Percentiles rank a stretch among this genome's conserved stretches.
phyloP scores from a whole-genome alignment of 2,113 vertebrate species.

The Setophaga petechia region DNA sequence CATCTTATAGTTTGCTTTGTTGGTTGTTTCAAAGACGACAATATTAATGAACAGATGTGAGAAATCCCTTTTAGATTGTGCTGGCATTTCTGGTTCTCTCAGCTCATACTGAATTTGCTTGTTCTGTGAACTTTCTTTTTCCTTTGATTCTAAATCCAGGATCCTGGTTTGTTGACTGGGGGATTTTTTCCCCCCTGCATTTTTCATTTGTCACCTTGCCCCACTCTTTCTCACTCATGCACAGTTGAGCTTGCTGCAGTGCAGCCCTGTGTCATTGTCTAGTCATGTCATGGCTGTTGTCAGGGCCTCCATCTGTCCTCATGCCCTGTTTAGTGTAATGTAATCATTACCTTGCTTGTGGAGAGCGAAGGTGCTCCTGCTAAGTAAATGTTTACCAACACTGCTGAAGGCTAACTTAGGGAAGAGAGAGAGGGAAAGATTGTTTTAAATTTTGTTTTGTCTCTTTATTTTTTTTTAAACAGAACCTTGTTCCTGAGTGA shows the following conservation, averaged over 20 bases:
- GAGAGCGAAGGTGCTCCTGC: slow-evolving; percentile 23
- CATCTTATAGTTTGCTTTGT: background rate
- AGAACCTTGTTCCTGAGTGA: background rate
- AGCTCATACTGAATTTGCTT: background rate
- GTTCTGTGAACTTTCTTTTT: background rate
- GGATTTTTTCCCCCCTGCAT: accelerated
- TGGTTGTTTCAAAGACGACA: background rate
- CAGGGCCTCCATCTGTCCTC: background rate
- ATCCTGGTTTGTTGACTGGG: background rate
- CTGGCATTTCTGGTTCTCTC: background rate
- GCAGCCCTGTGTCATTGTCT: background rate
- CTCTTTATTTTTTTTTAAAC: slow-evolving; percentile 16
- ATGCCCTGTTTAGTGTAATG: background rate
- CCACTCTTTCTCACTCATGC: background rate
- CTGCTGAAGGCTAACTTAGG: background rate
- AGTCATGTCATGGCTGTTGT: background rate
- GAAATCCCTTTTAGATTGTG: background rate
- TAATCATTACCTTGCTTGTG: slow-evolving; percentile 53
- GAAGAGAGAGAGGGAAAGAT: background rate
- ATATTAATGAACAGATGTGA: background rate
- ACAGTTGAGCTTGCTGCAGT: background rate
- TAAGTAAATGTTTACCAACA: slow-evolving; percentile 59
- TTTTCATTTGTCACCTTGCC: background rate
- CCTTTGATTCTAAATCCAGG: background rate
- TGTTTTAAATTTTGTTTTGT: background rate